These are phyloP conservation scores for Albula glossodonta DNA, from an alignment of 2,113 vertebrate species.

Conservation along the genomic window DNA sequence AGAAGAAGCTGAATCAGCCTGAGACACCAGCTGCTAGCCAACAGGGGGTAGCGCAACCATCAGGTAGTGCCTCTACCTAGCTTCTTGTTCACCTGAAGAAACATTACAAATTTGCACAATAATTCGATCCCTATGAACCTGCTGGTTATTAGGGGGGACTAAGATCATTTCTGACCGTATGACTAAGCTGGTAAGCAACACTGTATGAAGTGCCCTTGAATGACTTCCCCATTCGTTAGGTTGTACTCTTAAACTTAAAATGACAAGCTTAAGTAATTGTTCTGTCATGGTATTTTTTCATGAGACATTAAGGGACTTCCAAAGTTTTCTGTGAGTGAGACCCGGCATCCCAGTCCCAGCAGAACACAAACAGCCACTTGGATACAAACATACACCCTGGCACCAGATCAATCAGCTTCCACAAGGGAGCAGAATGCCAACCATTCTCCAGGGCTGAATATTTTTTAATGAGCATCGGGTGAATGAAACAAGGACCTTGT, in stretches of 20 bases:
- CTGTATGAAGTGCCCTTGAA: no score
- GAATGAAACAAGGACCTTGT: background rate
- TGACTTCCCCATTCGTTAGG: background rate
- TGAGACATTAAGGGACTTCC: background rate
- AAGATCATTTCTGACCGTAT: no score
- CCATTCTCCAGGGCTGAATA: background rate
- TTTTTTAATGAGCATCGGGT: background rate
- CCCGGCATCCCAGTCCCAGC: background rate
- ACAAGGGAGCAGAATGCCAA: background rate
- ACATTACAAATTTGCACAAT: background rate
- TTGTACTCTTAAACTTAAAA: background rate
- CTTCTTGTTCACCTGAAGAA: background rate
- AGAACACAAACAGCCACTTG: background rate
- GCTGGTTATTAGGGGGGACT: no score
- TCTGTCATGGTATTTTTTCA: background rate
- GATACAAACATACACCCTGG: background rate
- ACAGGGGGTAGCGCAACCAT: conserved; percentile 45
- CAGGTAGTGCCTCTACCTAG: conserved; percentile 54
- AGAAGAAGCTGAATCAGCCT: conserved; percentile 77
- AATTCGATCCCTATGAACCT: background rate
- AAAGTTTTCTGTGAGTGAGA: background rate
- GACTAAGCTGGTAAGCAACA: no score
- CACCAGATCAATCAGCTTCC: background rate
- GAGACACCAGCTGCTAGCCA: conserved; percentile 58
- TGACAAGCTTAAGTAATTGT: background rate